Conservation (phyloP, 2,888 invertebrate species). For the Desoria tigrina region DNA sequence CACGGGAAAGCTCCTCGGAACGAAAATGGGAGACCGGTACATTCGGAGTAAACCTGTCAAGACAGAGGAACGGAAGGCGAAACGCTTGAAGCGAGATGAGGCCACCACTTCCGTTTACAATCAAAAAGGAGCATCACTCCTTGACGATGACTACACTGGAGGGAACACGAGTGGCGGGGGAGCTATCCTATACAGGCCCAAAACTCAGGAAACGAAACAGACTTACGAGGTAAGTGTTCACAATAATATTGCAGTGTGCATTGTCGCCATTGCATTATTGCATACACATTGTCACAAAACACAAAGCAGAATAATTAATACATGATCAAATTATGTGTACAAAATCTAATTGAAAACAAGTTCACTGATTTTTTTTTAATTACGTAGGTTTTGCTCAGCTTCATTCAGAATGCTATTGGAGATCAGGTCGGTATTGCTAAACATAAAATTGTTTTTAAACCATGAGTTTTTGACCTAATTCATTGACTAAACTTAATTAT, state of each 20-base stretch:
- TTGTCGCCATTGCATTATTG: no score
- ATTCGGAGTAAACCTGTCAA: conserved; percentile 89
- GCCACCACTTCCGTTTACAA: conserved; percentile 59
- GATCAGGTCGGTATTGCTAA: conserved; percentile 65
- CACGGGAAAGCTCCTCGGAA: conserved; percentile 83
- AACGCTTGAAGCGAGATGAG: conserved; percentile 87
- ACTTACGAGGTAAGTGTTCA: no score
- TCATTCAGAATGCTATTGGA: conserved; percentile 94
- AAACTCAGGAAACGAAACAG: conserved; percentile 95
- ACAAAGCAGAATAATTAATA: no score
- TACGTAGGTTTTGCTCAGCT: conserved; percentile 88
- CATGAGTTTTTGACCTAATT: no score
- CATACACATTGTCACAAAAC: no score
- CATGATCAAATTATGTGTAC: no score
- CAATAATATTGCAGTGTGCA: no score
- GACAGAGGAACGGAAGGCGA: conserved; percentile 88
- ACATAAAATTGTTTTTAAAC: not conserved
- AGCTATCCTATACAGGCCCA: conserved; percentile 91
- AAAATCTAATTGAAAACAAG: no score
- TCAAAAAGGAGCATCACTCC: conserved; percentile 44
- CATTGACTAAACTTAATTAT: no score
- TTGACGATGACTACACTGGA: conserved; percentile 64
- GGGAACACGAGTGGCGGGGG: conserved; percentile 65
- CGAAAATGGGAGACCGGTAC: conserved; percentile 95
- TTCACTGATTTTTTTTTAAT: no score